Conservation (phyloP, 1,140 invertebrate species). For the Cydia pomonella region DNA sequence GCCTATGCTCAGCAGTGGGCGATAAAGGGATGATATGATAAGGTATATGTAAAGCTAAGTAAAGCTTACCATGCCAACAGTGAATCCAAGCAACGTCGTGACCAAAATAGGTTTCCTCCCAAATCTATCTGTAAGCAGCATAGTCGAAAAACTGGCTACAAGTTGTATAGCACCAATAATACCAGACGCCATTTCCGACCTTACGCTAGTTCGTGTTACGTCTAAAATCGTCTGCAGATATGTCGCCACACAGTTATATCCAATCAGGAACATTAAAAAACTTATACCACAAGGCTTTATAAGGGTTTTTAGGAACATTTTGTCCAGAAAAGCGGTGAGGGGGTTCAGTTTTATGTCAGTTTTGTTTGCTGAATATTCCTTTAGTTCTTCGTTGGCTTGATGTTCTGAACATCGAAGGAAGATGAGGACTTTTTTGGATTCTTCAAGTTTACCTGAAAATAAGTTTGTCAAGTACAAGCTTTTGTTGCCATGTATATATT, state of each 20-base stretch:
- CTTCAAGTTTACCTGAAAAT: conserved; percentile 22
- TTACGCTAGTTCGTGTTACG: conserved; percentile 80
- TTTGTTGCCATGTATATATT: too few relatives aligned
- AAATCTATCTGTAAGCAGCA: conserved; percentile 81
- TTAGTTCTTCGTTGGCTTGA: conserved; percentile 46
- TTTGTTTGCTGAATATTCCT: conserved; percentile 38
- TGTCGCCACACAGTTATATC: conserved; percentile 86
- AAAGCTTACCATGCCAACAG: background rate
- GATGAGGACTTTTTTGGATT: conserved; percentile 44
- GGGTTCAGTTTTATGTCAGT: conserved; percentile 34
- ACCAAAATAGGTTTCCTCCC: conserved; percentile 83
- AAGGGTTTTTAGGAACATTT: conserved; percentile 45
- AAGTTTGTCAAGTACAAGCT: too few relatives aligned
- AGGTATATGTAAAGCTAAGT: too few relatives aligned
- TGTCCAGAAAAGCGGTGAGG: conserved; percentile 42
- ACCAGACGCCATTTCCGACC: conserved; percentile 83
- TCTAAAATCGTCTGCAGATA: conserved; percentile 86
- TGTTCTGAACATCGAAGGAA: conserved; percentile 45
- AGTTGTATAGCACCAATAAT: conserved; percentile 84
- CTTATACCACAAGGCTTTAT: background rate
- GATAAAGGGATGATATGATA: too few relatives aligned
- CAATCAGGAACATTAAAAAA: conserved; percentile 68
- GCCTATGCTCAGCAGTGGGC: too few relatives aligned
- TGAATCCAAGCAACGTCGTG: background rate
- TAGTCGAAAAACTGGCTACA: conserved; percentile 78